Evolutionary conservation across 1,140 invertebrate genomes (phyloP), one percentile per base, ranked within the genome.

Genomic region (Sycophaga agraensis): DNA sequence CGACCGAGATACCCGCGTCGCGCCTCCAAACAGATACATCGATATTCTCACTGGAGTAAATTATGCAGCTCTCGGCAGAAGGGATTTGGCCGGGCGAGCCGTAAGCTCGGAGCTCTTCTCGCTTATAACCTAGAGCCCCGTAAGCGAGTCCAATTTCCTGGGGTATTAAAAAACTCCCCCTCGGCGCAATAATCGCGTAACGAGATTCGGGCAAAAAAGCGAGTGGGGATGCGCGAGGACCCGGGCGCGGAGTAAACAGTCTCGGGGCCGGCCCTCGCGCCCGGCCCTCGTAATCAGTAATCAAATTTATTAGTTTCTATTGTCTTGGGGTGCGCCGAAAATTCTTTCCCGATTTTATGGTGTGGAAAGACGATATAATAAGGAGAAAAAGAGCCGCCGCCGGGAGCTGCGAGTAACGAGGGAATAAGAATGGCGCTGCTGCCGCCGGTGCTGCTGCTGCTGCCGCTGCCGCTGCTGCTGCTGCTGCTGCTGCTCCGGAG

Each of bases 231-330:
- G 17, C 12, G 40, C 54, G 60, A 68, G 60, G 56, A 61, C 51
- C 16, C 62, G 51, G 50, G 12, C 7, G 17, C 6, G 22, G 14
- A 26, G 17, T 48, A 55, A 62, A 62, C 42, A 62, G 16, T 40
- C 16, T 34, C 31, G 11, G 28, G 28, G 4, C 28, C 5, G 5
- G 28, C 5, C 28, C 5, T 4, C 28, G 28, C n/a, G 16, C 14
- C 14, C 11, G 11, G 70, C 68, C 68, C 66, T 65, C 64, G 71
- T 80, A 81, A 81, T 81, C 79, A 78, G 77, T 78, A 80, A 81
- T 80, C 75, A 81, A 80, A 81, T 80, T 81, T 81, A 81, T 81
- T 81, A 79, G 79, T 78, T 81, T 80, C 79, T 80, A 81, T 81
- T 81, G 79, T 81, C 79, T 81, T 75, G 72, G 75, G 72, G 70